phyloP scores from a whole-genome alignment of 2,797 vertebrate genomes.

The Ctenopoma multispine region DNA sequence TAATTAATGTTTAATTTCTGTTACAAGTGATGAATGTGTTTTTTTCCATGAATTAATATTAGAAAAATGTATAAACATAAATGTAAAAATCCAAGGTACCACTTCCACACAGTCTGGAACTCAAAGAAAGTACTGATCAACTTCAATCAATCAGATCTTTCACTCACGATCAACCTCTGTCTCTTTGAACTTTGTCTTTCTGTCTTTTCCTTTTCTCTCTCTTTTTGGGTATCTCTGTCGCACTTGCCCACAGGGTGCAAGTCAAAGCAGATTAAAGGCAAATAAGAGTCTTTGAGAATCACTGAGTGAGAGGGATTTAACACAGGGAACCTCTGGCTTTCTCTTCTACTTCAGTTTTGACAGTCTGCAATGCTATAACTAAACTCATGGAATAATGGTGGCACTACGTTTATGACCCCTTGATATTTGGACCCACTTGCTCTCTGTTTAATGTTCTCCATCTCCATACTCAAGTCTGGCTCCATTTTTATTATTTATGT shows the following conservation, averaged over 20 bases:
- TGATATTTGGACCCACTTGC: conserved; percentile 47
- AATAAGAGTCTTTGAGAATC: conserved; percentile 56
- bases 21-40: not conserved
- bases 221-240: conserved; percentile 12
- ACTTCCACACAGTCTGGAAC: not conserved
- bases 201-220: not conserved
- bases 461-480: conserved; percentile 29
- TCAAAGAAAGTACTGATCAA: not conserved
- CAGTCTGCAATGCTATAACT: conserved; percentile 36
- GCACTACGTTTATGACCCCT: conserved; percentile 47
- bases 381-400: conserved; percentile 45
- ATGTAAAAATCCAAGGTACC: not conserved
- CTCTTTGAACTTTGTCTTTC: conserved; percentile 16
- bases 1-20: not conserved
- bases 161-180: conserved; percentile 14
- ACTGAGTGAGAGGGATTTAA: conserved; percentile 55
- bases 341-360: conserved; percentile 40
- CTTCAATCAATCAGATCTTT: not conserved
- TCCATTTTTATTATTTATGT: conserved; percentile 68
- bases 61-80: not conserved
- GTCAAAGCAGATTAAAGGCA: conserved; percentile 65
- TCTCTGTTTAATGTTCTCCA: conserved; percentile 47
- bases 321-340: conserved; percentile 46
- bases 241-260: conserved; percentile 30
- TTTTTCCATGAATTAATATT: not conserved